These are phyloP conservation scores for Carposina sasakii DNA, from an alignment of 1,140 invertebrate genomes.

Conservation along the genomic window DNA sequence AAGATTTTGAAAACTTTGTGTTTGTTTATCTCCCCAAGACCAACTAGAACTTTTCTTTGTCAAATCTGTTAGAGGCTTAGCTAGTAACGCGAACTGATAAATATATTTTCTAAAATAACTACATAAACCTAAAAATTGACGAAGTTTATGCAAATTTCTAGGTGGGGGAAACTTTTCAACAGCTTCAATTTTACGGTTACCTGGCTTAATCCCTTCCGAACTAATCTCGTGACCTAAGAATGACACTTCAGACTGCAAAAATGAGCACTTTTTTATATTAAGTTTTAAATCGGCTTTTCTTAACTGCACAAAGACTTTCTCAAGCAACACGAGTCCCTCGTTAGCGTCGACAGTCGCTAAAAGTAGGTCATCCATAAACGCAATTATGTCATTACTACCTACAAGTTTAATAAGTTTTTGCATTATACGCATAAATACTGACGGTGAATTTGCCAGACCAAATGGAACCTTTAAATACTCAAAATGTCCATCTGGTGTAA, in stretches of 20 bases:
- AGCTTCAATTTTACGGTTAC: slow-evolving; percentile 29
- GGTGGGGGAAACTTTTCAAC: slow-evolving; percentile 13
- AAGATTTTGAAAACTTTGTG: slow-evolving; percentile 7
- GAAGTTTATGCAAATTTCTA: background rate
- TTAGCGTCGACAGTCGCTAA: slow-evolving; percentile 8
- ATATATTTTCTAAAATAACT: slow-evolving; percentile 35
- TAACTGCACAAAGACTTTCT: slow-evolving; percentile 8
- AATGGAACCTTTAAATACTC: background rate
- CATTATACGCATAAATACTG: background rate
- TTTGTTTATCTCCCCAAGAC: slow-evolving; percentile 31
- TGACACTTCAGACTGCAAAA: slow-evolving; percentile 1
- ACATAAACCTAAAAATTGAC: slow-evolving; percentile 9
- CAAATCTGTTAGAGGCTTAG: slow-evolving; percentile 28
- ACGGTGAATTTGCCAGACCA: background rate
- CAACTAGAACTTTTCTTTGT: slow-evolving; percentile 28
- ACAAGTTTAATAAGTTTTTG: slow-evolving; percentile 19
- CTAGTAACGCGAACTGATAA: slow-evolving; percentile 32
- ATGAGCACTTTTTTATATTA: slow-evolving; percentile 9
- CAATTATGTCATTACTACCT: slow-evolving; percentile 7
- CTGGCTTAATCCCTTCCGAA: slow-evolving; percentile 18
- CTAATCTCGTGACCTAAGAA: slow-evolving; percentile 22
- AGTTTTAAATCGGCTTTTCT: slow-evolving; percentile 3
- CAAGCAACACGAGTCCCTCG: slow-evolving; percentile 10
- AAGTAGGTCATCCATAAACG: slow-evolving; percentile 19
- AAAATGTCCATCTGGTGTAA: slow-evolving; percentile 3